Conservation (phyloP, 2,888 invertebrate species). For the Reticulitermes lucifugus region DNA sequence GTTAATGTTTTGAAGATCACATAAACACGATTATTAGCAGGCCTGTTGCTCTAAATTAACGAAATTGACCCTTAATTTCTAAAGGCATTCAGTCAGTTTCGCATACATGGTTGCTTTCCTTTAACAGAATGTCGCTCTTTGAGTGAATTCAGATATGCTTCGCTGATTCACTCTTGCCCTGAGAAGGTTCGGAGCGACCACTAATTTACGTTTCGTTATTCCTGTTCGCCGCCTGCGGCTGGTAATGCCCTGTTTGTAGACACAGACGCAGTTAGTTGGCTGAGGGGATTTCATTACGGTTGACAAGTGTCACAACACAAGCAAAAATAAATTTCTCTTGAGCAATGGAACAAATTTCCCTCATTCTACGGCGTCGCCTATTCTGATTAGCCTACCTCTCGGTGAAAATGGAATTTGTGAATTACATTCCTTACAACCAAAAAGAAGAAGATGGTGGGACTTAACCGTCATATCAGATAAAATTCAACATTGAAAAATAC, state of each 20-base stretch:
- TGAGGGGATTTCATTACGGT: conserved; percentile 11
- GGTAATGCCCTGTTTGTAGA: neutral
- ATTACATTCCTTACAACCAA: neutral
- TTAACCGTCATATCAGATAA: neutral
- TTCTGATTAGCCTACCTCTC: neutral
- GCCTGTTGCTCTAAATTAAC: too few species aligned
- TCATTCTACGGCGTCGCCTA: neutral
- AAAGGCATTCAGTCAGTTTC: too few species aligned
- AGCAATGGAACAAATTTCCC: conserved; percentile 16
- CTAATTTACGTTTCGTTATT: conserved; percentile 10
- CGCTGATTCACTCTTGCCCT: conserved; percentile 1
- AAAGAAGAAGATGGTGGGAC: neutral
- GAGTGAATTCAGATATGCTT: neutral
- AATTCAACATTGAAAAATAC: neutral
- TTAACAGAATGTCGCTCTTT: neutral
- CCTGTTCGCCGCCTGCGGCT: neutral
- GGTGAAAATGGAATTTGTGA: neutral
- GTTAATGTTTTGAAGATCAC: too few species aligned
- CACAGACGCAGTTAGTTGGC: neutral
- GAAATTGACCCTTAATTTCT: too few species aligned
- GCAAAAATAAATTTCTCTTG: conserved; percentile 16
- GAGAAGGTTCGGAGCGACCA: neutral
- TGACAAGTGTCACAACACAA: conserved; percentile 9
- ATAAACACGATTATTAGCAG: too few species aligned
- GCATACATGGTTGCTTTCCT: neutral